A percentile compares a stretch with the other conserved stretches of the same genome.
phyloP scores from a whole-genome alignment of 2,797 vertebrate genomes.

The Garrulus glandarius region DNA sequence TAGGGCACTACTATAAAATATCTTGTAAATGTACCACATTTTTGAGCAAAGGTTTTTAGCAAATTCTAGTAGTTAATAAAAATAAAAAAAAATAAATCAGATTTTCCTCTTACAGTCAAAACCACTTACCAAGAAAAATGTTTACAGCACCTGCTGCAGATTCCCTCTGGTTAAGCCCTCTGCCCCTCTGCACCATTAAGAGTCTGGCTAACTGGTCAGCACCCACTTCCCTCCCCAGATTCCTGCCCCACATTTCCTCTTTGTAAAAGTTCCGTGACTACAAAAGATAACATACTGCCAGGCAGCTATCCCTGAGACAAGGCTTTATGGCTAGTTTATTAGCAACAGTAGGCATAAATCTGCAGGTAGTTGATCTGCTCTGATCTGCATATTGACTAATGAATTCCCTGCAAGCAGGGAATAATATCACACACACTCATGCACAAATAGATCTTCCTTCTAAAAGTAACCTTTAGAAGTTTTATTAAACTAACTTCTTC shows the following conservation, averaged over 20 bases:
- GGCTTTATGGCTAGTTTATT: not conserved
- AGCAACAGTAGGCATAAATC: not conserved
- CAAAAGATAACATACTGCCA: not conserved
- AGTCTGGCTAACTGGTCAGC: not conserved
- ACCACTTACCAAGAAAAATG: not conserved
- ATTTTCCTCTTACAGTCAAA: not conserved
- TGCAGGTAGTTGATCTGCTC: not conserved
- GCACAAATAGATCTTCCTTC: not conserved
- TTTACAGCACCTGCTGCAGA: not conserved
- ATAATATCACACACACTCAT: not conserved
- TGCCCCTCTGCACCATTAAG: not conserved
- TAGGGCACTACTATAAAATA: not conserved
- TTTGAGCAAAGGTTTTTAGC: not conserved
- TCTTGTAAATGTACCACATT: not conserved
- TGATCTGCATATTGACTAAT: not conserved
- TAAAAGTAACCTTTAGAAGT: not conserved
- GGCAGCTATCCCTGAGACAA: not conserved
- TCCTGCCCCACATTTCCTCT: not conserved
- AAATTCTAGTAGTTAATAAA: not conserved
- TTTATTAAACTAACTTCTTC: not conserved
- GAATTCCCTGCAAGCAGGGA: not conserved
- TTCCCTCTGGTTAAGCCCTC: not conserved
- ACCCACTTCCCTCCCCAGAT: not conserved
- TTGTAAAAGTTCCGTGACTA: not conserved
- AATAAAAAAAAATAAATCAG: not conserved